Base-by-base conservation (phyloP, 1,140 invertebrate genomes). In the Drosophila yakuba region DNA sequence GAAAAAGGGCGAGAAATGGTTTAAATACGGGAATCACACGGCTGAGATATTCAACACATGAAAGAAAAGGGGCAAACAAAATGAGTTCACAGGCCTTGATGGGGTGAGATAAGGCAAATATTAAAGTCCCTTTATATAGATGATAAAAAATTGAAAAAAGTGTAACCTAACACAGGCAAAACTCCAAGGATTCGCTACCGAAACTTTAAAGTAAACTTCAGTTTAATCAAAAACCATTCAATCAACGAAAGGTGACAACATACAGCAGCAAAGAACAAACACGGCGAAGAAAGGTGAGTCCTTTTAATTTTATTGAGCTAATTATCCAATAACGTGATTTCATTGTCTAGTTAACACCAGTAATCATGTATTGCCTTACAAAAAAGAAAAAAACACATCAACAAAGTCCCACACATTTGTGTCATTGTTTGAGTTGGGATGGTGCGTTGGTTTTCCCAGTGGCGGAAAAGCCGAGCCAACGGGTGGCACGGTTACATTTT, bases 271-370 rank as follows among this genome's bases (percentile, higher is more conserved):
- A 57, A 56, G 38, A 15, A 51, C 15, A 54, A 25, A 50, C 15
- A 25, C 20, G 12, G 4, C 11, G 15, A 1, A 7, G 58, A 20
- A 58, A 88, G 84, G 83, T 86, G 76, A 82, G 64, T 48, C 25
- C 28, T 48, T 68, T 88, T 82, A 44, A 68, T 55, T 68, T 66
- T 69, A 45, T 52, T 83, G 61, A 62, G 62, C 71, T 62, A 83
- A 82, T 86, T 82, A 82, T 59, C 39, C 20, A 59, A 59, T 73
- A 69, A 82, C 76, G 23, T 32, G 56, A 72, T 86, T 86, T 86
- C 67, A 74, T 81, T 78, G 67, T 56, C 62, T 81, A 76, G 44
- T 66, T 86, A 71, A 81, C 57, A 47, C 68, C 69, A 50, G 78
- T 85, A 86, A 88, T 88, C 69, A 47, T n/a, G 25, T 71, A 86